Base-by-base conservation (phyloP, 1,140 invertebrate genomes). In the Drosophila yakuba region DNA sequence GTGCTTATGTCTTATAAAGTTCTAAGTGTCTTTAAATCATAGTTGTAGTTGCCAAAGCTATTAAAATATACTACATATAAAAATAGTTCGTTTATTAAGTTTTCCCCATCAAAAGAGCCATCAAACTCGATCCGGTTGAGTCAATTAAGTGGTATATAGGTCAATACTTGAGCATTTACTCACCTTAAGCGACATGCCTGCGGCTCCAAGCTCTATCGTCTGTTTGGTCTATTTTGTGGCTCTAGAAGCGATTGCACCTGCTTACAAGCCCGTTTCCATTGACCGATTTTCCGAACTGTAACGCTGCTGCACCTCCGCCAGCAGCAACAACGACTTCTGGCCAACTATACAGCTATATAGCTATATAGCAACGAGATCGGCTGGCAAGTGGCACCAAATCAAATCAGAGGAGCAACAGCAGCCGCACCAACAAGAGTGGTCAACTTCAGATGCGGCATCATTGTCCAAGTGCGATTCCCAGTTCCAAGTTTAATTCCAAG, bases 181-280 rank as follows among this genome's bases (percentile, higher is more conserved):
- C 50, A 88, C 83, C 84, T 88, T 88, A 59, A 88, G 83, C 74
- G 83, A 88, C 83, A 88, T 88, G 62, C 61, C 88, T 10, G 38
- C 68, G 55, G 59, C 51, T 39, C 43, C 35, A 32, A 54, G 35
- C 67, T 55, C 60, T 60, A 15, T 56, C 56, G 32, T 8, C 32
- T 32, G 32, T 10, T 32, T 32, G 32, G 32, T 38, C 28, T 32
- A 38, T 56, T 56, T 28, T 36, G n/a, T 74, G 39, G 60, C 58
- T 63, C 72, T 74, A 15, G 32, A 56, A 80, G 77, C 67, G 60
- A 52, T 81, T 88, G 84, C 83, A 88, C 84, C 83, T 88, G 83
- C 79, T 83, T 77, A 79, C 59, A 83, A 73, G 83, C 80, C 80
- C 80, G 84, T 88, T 88, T 89, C 83, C 83, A 89, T 89, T 88